Percentiles rank a stretch among this genome's conserved stretches.
Conservation (phyloP, 2,113 vertebrate species). For the Xerus inauris region DNA sequence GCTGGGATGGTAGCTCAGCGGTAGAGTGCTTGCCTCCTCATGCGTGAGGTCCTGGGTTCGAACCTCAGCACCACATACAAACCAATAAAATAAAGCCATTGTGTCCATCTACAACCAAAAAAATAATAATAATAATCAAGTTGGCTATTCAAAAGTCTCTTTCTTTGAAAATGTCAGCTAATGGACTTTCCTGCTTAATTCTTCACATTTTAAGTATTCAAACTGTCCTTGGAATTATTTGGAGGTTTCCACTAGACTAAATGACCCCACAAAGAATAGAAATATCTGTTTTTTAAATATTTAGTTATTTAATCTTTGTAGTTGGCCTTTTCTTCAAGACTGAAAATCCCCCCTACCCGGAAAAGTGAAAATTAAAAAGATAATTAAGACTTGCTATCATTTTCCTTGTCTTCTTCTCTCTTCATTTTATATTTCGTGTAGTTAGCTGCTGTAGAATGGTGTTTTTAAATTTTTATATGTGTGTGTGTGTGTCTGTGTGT, state of each 20-base stretch:
- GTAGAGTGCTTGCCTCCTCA: too few species aligned
- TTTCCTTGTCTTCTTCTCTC: background rate
- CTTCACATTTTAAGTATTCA: conserved; percentile 37
- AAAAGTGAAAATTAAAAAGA: background rate
- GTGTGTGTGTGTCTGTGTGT: too few species aligned
- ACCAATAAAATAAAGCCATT: too few species aligned
- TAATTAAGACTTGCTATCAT: background rate
- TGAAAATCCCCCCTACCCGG: background rate
- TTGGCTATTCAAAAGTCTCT: background rate
- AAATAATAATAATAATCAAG: too few species aligned
- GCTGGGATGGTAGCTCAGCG: too few species aligned
- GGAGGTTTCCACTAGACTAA: background rate
- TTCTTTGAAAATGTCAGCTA: conserved; percentile 11
- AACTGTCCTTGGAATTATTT: background rate
- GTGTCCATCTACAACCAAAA: too few species aligned
- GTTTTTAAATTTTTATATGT: too few species aligned
- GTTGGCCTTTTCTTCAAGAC: background rate
- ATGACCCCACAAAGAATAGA: background rate
- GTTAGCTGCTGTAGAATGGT: too few species aligned
- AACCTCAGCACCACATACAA: too few species aligned
- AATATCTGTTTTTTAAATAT: background rate
- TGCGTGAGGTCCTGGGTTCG: too few species aligned
- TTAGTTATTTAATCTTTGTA: conserved; percentile 14
- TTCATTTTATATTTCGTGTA: background rate
- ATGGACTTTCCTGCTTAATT: background rate